Conservation (phyloP, 2,888 invertebrate genomes). For the Dicycla oo region DNA sequence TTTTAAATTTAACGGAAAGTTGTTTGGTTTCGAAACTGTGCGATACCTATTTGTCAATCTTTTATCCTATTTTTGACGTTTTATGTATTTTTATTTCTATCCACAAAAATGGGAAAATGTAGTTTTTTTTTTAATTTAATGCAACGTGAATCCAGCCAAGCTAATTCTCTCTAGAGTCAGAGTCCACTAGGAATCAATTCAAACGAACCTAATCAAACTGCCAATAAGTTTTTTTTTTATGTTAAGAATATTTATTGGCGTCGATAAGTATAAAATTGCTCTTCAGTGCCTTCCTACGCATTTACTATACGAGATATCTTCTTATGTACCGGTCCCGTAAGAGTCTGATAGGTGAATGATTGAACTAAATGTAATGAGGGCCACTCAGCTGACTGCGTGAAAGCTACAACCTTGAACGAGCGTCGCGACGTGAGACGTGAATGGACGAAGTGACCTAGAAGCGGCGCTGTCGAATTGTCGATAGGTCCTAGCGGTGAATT, state of each 20-base stretch:
- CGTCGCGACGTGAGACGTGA: slow-evolving; percentile 77
- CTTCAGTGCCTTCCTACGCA: slow-evolving; percentile 16
- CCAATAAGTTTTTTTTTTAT: slow-evolving; percentile 2
- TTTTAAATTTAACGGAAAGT: slow-evolving; percentile 35
- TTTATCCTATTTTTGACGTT: background rate
- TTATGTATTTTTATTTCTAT: background rate
- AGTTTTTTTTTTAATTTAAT: slow-evolving; percentile 1
- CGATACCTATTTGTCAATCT: background rate
- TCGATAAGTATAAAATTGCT: background rate
- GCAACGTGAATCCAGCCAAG: background rate
- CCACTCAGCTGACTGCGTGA: slow-evolving; percentile 78
- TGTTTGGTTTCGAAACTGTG: slow-evolving; percentile 30
- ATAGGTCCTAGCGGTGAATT: slow-evolving; percentile 66
- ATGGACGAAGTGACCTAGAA: slow-evolving; percentile 82
- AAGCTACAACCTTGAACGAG: slow-evolving; percentile 84
- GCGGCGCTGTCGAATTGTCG: slow-evolving; percentile 71
- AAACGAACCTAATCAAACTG: slow-evolving; percentile 3
- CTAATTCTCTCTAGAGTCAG: background rate
- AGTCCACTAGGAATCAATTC: background rate
- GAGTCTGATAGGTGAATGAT: slow-evolving; percentile 39
- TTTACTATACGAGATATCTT: slow-evolving; percentile 7
- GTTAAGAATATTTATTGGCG: background rate
- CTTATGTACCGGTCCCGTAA: slow-evolving; percentile 14
- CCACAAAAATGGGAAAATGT: background rate
- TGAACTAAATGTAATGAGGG: slow-evolving; percentile 54